These are phyloP conservation scores for Pammene fasciana DNA, from an alignment of 2,888 invertebrate species.

Conservation along the genomic window DNA sequence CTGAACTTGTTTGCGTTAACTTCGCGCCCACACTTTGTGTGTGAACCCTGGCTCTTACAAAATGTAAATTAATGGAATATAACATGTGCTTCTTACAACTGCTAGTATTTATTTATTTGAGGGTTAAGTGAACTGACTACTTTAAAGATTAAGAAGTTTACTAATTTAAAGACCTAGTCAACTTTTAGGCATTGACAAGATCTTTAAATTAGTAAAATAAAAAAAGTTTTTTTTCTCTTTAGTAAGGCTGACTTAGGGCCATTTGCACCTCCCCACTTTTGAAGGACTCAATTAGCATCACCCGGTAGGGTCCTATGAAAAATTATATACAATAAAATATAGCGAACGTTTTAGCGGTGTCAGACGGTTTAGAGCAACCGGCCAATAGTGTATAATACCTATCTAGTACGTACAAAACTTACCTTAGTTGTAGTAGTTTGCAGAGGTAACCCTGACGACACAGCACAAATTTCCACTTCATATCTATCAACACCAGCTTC, in stretches of 20 bases:
- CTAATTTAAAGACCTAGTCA: no score
- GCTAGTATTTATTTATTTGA: background rate
- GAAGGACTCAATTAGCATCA: no score
- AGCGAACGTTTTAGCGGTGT: no score
- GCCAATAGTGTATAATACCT: no score
- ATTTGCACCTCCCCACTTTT: no score
- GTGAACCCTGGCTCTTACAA: constrained; percentile 3
- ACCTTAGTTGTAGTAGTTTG: constrained; percentile 93
- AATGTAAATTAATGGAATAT: background rate
- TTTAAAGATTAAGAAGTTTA: no score
- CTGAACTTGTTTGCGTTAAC: constrained; percentile 15
- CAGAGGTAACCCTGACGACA: constrained; percentile 88
- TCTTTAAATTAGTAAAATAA: background rate
- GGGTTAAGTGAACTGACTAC: background rate
- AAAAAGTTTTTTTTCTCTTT: background rate
- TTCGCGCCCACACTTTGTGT: constrained; percentile 37
- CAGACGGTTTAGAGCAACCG: no score
- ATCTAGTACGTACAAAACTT: constrained; percentile 59
- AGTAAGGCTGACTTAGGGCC: background rate
- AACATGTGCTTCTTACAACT: background rate
- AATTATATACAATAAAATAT: no score
- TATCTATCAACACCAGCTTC: constrained; percentile 92
- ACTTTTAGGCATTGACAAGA: no score
- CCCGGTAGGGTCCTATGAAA: no score
- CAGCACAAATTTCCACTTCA: constrained; percentile 93